These are phyloP conservation scores for Sesia apiformis DNA, from an alignment of 2,888 invertebrate species.

Conservation along the genomic window DNA sequence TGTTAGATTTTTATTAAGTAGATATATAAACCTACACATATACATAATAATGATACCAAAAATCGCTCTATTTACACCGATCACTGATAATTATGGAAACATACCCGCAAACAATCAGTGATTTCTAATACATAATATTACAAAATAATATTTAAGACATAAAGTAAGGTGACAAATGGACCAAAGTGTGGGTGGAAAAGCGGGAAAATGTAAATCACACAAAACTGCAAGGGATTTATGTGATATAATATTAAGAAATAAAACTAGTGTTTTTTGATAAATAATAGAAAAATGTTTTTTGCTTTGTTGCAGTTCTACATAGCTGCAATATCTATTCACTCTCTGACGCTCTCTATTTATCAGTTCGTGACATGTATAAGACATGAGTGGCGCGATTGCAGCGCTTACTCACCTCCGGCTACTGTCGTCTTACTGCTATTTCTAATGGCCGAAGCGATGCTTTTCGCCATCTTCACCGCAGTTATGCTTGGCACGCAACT, in stretches of 20 bases:
- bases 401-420: conserved; percentile 94
- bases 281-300: neutral
- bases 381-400: conserved; percentile 96
- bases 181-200: too few relatives aligned
- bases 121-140: too few relatives aligned
- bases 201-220: too few relatives aligned
- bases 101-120: too few relatives aligned
- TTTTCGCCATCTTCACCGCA: conserved; percentile 97
- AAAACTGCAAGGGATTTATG: too few relatives aligned
- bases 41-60: too few relatives aligned
- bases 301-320: conserved; percentile 89
- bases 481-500: conserved; percentile 98
- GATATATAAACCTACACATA: too few relatives aligned
- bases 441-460: conserved; percentile 92
- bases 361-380: conserved; percentile 95
- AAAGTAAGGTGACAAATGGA: too few relatives aligned
- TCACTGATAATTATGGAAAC: too few relatives aligned
- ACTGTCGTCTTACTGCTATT: conserved; percentile 94
- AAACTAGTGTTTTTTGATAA: neutral
- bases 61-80: too few relatives aligned
- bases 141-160: too few relatives aligned
- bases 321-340: conserved; percentile 95
- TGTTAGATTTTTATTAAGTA: too few relatives aligned
- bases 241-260: neutral
- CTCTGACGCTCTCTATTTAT: conserved; percentile 91